Percentiles rank a stretch among this genome's conserved stretches.
phyloP scores from a whole-genome alignment of 2,113 vertebrate genomes.

The Callospermophilus lateralis region DNA sequence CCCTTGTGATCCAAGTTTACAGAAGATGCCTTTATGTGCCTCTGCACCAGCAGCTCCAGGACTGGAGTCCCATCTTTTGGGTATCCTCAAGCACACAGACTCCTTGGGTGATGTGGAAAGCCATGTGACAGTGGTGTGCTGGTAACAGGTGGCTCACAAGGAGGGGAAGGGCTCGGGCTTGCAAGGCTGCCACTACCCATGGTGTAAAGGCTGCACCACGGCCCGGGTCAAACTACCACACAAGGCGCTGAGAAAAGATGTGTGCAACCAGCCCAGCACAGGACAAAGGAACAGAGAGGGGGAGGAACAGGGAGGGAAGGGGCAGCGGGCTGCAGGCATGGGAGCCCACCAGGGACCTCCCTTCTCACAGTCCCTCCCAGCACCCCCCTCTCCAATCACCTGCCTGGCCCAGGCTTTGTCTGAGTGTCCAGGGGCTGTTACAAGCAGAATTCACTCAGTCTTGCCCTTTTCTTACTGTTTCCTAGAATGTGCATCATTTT shows the following conservation, averaged over 20 bases:
- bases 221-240: neutral
- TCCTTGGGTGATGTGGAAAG: neutral
- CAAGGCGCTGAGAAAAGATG: neutral
- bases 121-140: fast-evolving
- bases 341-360: neutral
- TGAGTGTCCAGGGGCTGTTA: fast-evolving
- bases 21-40: neutral
- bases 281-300: fast-evolving
- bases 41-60: neutral
- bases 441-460: neutral
- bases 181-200: neutral
- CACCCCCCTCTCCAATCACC: no score
- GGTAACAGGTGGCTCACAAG: neutral
- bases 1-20: neutral
- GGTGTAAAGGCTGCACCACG: neutral
- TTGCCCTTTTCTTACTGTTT: neutral
- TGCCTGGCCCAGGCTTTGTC: neutral
- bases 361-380: neutral
- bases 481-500: neutral
- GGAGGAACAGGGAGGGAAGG: no score
- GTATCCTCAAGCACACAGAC: neutral
- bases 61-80: neutral
- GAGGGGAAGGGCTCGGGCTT: neutral
- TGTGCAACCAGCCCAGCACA: fast-evolving
- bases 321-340: fast-evolving